phyloP scores from a whole-genome alignment of 2,888 invertebrate genomes.

The Leptinotarsa rubiginosa region DNA sequence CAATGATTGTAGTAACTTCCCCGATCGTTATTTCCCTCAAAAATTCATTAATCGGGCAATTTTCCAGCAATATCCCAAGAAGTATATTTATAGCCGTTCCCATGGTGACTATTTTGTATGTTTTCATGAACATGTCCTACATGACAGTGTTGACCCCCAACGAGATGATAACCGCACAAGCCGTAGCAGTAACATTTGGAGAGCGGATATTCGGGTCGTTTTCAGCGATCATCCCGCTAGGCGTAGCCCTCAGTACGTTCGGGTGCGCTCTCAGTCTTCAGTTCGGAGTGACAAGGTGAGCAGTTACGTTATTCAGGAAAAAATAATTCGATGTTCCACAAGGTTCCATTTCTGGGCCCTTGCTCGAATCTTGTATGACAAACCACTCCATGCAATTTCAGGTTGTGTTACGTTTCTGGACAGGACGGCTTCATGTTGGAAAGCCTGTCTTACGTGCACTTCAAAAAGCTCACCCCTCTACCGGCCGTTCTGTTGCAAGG shows the following conservation, averaged over 20 bases:
- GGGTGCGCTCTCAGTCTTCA: slow-evolving; percentile 84
- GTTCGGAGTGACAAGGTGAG: slow-evolving; percentile 78
- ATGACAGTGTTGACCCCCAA: slow-evolving; percentile 80
- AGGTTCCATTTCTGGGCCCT: not conserved
- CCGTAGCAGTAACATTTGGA: slow-evolving; percentile 85
- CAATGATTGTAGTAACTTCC: no score
- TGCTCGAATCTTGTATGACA: not conserved
- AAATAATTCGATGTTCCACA: not conserved
- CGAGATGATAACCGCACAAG: slow-evolving; percentile 80
- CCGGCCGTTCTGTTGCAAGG: slow-evolving; percentile 87
- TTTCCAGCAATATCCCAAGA: slow-evolving; percentile 80
- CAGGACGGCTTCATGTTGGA: slow-evolving; percentile 84
- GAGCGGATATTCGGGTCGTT: slow-evolving; percentile 75
- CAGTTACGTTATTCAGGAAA: no score
- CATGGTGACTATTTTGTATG: slow-evolving; percentile 81
- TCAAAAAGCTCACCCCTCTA: slow-evolving; percentile 79
- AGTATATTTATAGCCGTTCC: slow-evolving; percentile 87
- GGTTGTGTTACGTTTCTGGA: slow-evolving; percentile 86
- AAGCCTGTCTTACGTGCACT: slow-evolving; percentile 82
- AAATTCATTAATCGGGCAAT: slow-evolving; percentile 24
- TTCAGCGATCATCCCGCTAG: slow-evolving; percentile 78
- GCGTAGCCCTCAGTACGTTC: slow-evolving; percentile 82
- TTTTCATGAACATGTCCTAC: slow-evolving; percentile 88
- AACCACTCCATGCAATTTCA: slow-evolving; percentile 51
- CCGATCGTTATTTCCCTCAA: slow-evolving; percentile 5